Evolutionary conservation across 2,888 invertebrate species (phyloP), one percentile per base, ranked within the genome.

Genomic region (Ichneumoninae sp.): DNA sequence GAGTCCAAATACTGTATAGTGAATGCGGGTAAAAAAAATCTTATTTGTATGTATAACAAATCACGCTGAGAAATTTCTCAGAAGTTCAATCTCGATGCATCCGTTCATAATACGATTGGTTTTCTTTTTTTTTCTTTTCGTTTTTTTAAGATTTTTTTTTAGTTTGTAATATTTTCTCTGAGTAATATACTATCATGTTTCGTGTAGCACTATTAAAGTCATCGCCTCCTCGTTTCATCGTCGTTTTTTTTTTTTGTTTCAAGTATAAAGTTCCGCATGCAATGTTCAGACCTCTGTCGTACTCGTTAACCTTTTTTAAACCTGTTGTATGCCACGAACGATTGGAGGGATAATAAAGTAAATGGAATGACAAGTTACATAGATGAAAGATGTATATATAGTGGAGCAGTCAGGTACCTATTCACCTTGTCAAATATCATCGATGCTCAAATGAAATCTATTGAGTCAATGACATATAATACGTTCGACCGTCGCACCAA

Each of bases 391-490:
- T 88, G 74, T 26, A 26, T 57, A 57, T 57, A 57, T 87, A 86
- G 89, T 83, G 85, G 88, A 89, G 89, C 88, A 90, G 88, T 91
- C 91, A 91, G 90, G 90, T 91, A 91, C 90, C 83, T 89, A 88
- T 88, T 89, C 87, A 86, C 74, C 69, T 81, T 79, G 84, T 86
- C 70, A 65, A 57, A 57, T 78, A 74, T 68, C 69, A 78, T 71
- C 71, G 80, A 66, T 76, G 60, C 57, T 76, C 75, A 71, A 83
- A 66, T 57, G 26, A 66, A 40, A 81, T 84, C 36, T 57, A 26
- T 57, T 47, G 74, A 36, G 44, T 36, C 47, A 69, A 74, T 77
- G 83, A 73, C 19, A 73, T 60, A 50, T 85, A 84, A 88, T 85
- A 86, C 76, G 87, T 66, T 87, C 85, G 87, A 86, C 52, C 87